A percentile compares a stretch with the other conserved stretches of the same genome.
Conservation (phyloP, 2,888 invertebrate species). For the Leistus spinibarbis region DNA sequence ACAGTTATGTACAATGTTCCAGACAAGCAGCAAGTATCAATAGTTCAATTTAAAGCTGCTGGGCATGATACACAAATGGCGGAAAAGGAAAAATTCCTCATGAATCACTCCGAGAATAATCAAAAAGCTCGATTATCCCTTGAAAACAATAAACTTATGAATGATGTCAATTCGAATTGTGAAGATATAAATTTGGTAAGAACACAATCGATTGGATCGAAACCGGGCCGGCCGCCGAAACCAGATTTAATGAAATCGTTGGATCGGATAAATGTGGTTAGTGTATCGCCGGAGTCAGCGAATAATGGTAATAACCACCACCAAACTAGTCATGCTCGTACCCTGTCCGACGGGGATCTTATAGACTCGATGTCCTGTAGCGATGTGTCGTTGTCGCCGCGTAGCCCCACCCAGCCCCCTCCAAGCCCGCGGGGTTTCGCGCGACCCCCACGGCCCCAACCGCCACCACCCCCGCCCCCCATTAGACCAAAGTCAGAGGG, state of each 20-base stretch:
- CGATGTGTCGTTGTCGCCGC: slow-evolving; percentile 6
- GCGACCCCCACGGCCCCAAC: slow-evolving; percentile 49
- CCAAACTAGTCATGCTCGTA: slow-evolving; percentile 54
- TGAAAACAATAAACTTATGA: slow-evolving; percentile 47
- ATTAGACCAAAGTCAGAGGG: slow-evolving; percentile 46
- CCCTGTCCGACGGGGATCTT: slow-evolving; percentile 57
- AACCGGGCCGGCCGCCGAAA: slow-evolving; percentile 52
- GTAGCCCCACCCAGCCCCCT: slow-evolving; percentile 25
- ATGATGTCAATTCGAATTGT: slow-evolving; percentile 50
- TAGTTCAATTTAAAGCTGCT: slow-evolving; percentile 59
- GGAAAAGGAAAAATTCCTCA: slow-evolving; percentile 55
- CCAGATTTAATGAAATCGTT: slow-evolving; percentile 45
- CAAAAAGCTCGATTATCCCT: slow-evolving; percentile 43
- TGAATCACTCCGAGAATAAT: slow-evolving; percentile 43
- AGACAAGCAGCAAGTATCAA: slow-evolving; percentile 76
- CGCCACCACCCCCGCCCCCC: slow-evolving; percentile 58
- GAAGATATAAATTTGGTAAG: slow-evolving; percentile 43
- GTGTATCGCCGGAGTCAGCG: not conserved
- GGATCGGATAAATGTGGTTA: slow-evolving; percentile 35
- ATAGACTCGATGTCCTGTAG: slow-evolving; percentile 47
- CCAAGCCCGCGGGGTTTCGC: slow-evolving; percentile 28
- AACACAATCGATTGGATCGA: slow-evolving; percentile 45
- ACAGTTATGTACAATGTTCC: slow-evolving; percentile 72
- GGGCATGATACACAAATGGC: slow-evolving; percentile 56
- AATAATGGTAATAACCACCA: slow-evolving; percentile 29